Percentiles rank a stretch among this genome's conserved stretches.
These are phyloP conservation scores for Bruchidius siliquastri DNA, from an alignment of 2,888 invertebrate species.

Conservation along the genomic window DNA sequence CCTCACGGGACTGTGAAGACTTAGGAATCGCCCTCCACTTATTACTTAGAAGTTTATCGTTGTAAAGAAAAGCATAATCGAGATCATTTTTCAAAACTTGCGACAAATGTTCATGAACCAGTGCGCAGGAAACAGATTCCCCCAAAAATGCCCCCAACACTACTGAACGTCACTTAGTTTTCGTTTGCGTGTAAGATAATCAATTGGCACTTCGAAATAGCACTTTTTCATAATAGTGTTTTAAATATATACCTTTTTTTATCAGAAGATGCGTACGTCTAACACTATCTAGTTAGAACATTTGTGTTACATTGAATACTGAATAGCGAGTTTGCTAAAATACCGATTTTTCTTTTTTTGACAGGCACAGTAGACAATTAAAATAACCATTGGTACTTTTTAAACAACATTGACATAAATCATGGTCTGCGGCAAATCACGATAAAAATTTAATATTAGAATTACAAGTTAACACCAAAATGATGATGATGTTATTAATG, in stretches of 20 bases:
- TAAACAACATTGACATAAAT: constrained; percentile 44
- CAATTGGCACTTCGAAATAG: constrained; percentile 50
- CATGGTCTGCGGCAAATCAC: constrained; percentile 15
- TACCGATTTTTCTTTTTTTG: constrained; percentile 34
- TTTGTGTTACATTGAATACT: constrained; percentile 41
- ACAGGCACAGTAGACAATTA: constrained; percentile 47
- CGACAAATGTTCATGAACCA: not conserved
- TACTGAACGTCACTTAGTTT: constrained; percentile 1
- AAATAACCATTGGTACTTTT: constrained; percentile 41
- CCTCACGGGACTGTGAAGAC: not conserved
- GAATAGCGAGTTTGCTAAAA: constrained; percentile 42
- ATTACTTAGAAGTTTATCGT: constrained; percentile 28
- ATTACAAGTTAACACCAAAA: not conserved
- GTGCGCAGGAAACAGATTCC: not conserved
- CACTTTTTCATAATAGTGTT: constrained; percentile 35
- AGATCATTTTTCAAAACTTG: constrained; percentile 38
- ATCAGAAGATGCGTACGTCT: constrained; percentile 19
- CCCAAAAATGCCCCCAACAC: not conserved
- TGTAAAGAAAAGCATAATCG: constrained; percentile 42
- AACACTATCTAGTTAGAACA: constrained; percentile 21
- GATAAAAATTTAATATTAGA: not conserved
- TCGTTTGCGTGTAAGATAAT: constrained; percentile 34
- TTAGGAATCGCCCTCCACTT: not conserved
- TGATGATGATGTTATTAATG: no score
- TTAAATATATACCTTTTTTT: constrained; percentile 11